phyloP scores from a whole-genome alignment of 2,113 vertebrate genomes.

The Dryoscopus gambensis region DNA sequence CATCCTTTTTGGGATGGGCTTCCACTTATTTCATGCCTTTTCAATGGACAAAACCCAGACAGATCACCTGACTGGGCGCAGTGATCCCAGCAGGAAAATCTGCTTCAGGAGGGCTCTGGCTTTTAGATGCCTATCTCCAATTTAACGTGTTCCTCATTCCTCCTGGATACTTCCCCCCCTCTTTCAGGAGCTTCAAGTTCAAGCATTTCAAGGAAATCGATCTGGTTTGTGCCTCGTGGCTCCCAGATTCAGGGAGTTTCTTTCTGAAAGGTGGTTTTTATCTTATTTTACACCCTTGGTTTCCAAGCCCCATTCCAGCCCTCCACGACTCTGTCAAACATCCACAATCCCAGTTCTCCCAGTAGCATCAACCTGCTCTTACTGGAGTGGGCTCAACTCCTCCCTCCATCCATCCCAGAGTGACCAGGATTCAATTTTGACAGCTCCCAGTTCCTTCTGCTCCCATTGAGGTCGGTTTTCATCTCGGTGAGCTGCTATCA shows the following conservation, averaged over 20 bases:
- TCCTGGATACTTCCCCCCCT: background rate
- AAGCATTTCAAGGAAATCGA: background rate
- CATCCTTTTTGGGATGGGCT: background rate
- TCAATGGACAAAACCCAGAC: background rate
- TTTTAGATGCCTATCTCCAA: background rate
- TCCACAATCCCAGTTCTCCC: background rate
- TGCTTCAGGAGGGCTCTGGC: background rate
- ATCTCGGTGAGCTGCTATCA: background rate
- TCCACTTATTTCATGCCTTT: background rate
- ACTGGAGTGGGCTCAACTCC: background rate
- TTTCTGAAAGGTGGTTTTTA: background rate
- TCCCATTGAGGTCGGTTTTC: background rate
- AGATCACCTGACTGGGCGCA: background rate
- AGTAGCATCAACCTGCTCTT: background rate
- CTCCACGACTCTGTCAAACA: background rate
- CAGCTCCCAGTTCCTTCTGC: background rate
- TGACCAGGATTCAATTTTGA: background rate
- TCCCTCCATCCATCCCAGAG: background rate
- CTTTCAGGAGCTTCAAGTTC: background rate
- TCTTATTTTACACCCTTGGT: rapidly evolving
- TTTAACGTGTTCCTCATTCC: background rate
- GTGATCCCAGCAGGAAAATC: slow-evolving; percentile 21
- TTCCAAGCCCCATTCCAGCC: background rate
- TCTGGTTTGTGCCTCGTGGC: background rate
- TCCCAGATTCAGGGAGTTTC: background rate